These are phyloP conservation scores for Progne subis DNA, from an alignment of 2,113 vertebrate genomes.

Conservation along the genomic window DNA sequence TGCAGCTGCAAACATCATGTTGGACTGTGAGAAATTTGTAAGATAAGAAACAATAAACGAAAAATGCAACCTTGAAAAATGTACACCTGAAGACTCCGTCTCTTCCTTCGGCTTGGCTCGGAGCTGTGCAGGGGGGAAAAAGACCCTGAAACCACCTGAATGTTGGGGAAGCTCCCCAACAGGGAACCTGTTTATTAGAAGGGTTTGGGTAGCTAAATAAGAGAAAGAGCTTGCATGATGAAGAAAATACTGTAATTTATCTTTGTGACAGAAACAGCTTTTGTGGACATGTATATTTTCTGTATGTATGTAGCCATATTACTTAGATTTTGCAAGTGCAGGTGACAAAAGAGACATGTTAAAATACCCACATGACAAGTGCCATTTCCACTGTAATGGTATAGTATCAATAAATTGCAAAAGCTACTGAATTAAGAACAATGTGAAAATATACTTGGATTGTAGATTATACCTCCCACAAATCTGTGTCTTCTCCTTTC, in stretches of 20 bases:
- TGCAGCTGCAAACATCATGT: too few species aligned
- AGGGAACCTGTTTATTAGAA: background rate
- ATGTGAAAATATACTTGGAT: background rate
- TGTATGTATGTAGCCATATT: background rate
- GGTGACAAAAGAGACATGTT: background rate
- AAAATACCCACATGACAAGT: background rate
- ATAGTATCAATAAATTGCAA: background rate
- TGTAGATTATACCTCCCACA: background rate
- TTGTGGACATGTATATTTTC: background rate
- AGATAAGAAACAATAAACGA: too few species aligned
- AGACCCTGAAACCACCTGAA: too few species aligned
- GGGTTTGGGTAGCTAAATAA: background rate
- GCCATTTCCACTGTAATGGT: background rate
- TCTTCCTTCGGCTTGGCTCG: too few species aligned
- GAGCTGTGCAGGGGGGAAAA: too few species aligned
- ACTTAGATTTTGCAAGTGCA: background rate
- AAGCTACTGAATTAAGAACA: background rate
- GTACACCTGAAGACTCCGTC: too few species aligned
- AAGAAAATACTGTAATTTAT: background rate
- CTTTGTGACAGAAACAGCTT: background rate
- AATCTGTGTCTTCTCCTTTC: background rate
- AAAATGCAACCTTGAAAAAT: too few species aligned
- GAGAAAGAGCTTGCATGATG: background rate
- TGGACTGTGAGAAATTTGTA: too few species aligned
- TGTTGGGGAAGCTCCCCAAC: too few species aligned